Conservation (phyloP, 2,888 invertebrate genomes). For the Tachystola acroxantha region DNA sequence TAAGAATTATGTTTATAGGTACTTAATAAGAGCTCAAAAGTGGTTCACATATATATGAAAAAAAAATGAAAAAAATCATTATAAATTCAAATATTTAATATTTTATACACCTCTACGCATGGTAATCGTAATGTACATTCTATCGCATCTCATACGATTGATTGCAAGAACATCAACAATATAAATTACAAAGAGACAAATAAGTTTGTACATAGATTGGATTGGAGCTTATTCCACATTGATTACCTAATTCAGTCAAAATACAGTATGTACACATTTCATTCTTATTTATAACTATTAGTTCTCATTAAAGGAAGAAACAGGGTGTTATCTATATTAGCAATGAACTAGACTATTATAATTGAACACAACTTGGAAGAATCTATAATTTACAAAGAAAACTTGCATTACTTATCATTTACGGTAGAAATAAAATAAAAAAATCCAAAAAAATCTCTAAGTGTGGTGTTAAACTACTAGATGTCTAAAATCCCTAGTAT, state of each 20-base stretch:
- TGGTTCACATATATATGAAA: too few species aligned
- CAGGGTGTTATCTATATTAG: not conserved
- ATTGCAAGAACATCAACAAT: constrained; percentile 47
- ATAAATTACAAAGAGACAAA: constrained; percentile 41
- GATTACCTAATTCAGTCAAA: constrained; percentile 52
- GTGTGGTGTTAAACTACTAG: constrained; percentile 5
- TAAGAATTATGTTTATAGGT: too few species aligned
- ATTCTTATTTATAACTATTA: constrained; percentile 1
- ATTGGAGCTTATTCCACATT: constrained; percentile 45
- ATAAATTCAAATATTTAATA: constrained; percentile 29
- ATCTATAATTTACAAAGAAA: constrained; percentile 20
- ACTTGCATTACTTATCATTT: too few species aligned
- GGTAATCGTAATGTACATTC: constrained; percentile 38
- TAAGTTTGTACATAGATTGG: constrained; percentile 66
- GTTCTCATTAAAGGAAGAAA: constrained; percentile 6
- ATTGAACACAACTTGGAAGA: constrained; percentile 47
- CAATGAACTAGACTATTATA: constrained; percentile 19
- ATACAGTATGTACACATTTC: constrained; percentile 6
- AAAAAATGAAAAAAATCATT: not conserved
- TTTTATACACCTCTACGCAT: constrained; percentile 26
- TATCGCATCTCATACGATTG: constrained; percentile 56
- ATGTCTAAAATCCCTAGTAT: constrained; percentile 29
- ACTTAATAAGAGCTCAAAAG: too few species aligned
- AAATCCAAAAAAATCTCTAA: constrained; percentile 5
- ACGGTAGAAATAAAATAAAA: too few species aligned